Evolutionary conservation across 2,797 vertebrate genomes (phyloP).

Genomic region (Propithecus deckenii): DNA sequence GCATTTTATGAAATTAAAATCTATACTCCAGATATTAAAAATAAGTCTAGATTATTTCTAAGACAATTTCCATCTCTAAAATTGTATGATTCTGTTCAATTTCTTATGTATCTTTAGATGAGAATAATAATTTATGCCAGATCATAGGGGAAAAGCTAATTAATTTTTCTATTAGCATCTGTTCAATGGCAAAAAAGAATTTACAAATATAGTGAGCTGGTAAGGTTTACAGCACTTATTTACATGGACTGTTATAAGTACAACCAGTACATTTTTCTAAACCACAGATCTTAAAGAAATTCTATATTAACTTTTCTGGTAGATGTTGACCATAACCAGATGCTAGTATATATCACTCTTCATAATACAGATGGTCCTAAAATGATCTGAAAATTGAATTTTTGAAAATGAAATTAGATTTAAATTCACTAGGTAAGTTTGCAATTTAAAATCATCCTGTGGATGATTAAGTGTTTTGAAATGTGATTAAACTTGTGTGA

Average conservation of each 20-base stretch:
- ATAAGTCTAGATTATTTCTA: neutral
- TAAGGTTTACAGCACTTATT: neutral
- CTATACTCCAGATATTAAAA: neutral
- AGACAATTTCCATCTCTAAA: neutral
- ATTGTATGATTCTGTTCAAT: neutral
- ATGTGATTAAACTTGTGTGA: neutral
- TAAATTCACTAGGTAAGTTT: slow-evolving; percentile 33
- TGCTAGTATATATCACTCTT: neutral
- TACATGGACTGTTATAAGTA: slow-evolving; percentile 21
- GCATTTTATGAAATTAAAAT: neutral
- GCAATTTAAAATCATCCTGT: slow-evolving; percentile 43
- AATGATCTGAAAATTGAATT: slow-evolving; percentile 9
- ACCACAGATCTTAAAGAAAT: slow-evolving; percentile 26
- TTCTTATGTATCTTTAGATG: neutral
- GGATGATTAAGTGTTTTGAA: slow-evolving; percentile 34
- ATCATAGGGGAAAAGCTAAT: neutral
- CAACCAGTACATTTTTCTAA: neutral
- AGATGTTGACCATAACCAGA: slow-evolving; percentile 13
- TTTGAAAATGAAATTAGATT: slow-evolving; percentile 51
- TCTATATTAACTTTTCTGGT: slow-evolving; percentile 20
- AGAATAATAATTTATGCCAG: neutral
- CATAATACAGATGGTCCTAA: neutral
- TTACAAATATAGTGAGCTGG: neutral
- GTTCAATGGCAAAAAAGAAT: neutral
- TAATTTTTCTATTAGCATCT: slow-evolving; percentile 46